Conservation (phyloP, 2,888 invertebrate genomes). For the Clunio marinus region DNA sequence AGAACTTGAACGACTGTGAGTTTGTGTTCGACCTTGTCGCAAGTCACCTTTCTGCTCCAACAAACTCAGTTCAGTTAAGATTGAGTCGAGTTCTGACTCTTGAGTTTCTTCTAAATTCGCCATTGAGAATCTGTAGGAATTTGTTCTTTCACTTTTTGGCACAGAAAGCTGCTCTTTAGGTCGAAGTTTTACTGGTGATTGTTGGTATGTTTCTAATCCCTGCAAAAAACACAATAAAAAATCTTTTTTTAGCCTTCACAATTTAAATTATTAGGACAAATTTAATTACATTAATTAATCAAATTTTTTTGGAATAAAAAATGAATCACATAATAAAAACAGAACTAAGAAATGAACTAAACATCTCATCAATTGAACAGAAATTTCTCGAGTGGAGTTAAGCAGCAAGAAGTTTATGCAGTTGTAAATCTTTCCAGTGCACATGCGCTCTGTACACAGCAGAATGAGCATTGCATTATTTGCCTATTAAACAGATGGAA, state of each 20-base stretch:
- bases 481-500: neutral
- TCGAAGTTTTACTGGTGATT: slow-evolving; percentile 31
- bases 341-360: slow-evolving; percentile 3
- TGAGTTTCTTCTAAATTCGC: slow-evolving; percentile 94
- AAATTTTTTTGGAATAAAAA: neutral
- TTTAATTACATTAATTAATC: neutral
- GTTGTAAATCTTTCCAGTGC: slow-evolving; percentile 6
- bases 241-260: neutral
- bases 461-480: neutral
- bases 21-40: slow-evolving; percentile 43
- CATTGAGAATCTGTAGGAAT: slow-evolving; percentile 91
- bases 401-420: neutral
- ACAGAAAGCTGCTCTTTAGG: slow-evolving; percentile 35
- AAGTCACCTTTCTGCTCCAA: slow-evolving; percentile 60
- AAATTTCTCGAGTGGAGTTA: neutral
- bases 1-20: slow-evolving; percentile 50
- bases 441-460: neutral
- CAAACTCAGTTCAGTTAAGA: slow-evolving; percentile 91
- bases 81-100: slow-evolving; percentile 94
- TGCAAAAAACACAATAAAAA: slow-evolving; percentile 23
- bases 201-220: slow-evolving; percentile 41
- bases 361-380: too few relatives aligned
- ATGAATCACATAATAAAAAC: too few relatives aligned
- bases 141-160: slow-evolving; percentile 57
- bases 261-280: neutral